Evolutionary conservation across 2,797 vertebrate species (phyloP).

Genomic region (Microchirus variegatus): DNA sequence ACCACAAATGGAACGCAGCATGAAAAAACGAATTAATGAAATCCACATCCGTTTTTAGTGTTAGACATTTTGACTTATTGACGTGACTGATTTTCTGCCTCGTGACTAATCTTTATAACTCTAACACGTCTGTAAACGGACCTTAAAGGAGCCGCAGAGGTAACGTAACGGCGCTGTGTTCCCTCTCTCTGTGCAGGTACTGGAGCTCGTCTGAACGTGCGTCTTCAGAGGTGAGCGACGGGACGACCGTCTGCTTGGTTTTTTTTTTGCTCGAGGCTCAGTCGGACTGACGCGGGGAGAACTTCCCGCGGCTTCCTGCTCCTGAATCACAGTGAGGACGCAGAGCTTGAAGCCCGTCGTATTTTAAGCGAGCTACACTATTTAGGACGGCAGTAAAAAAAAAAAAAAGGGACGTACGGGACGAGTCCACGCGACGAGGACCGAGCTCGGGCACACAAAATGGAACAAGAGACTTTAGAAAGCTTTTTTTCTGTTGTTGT

Average conservation of each 20-base stretch:
- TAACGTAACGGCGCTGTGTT: neutral
- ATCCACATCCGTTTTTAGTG: neutral
- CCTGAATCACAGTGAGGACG: constrained; percentile 20
- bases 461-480: constrained; percentile 52
- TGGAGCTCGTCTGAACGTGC: constrained; percentile 90
- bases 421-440: constrained; percentile 45
- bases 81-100: too few species aligned
- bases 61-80: too few species aligned
- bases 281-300: constrained; percentile 18
- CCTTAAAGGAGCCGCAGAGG: neutral
- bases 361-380: constrained; percentile 55
- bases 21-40: neutral
- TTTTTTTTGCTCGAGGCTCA: constrained; percentile 30
- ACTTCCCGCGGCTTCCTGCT: constrained; percentile 23
- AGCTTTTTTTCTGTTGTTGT: constrained; percentile 46
- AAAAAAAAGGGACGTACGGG: constrained; percentile 46
- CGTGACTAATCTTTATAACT: too few species aligned
- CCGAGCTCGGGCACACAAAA: constrained; percentile 47
- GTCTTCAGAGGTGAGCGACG: constrained; percentile 18
- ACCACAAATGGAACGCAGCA: neutral
- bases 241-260: constrained; percentile 42
- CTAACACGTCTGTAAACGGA: neutral
- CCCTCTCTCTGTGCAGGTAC: constrained; percentile 83
- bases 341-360: constrained; percentile 42
- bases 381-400: constrained; percentile 37